Evolutionary conservation across 1,140 invertebrate genomes (phyloP).

Genomic region (Heliconius hermathena): DNA sequence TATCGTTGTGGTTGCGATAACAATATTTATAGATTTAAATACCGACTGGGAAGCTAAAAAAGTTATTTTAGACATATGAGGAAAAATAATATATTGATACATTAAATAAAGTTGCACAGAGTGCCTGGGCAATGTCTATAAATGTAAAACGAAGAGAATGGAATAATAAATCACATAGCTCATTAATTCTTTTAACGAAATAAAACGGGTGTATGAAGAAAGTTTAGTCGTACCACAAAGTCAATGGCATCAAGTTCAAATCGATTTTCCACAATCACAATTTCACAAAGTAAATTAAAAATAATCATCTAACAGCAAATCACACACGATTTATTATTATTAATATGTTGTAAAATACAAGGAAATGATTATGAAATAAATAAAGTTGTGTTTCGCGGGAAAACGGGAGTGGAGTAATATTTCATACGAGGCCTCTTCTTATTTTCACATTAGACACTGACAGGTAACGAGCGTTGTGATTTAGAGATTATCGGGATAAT

Average conservation of each 20-base stretch:
- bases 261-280: background rate
- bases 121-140: too few species aligned
- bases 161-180: too few species aligned
- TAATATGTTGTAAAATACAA: background rate
- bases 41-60: too few species aligned
- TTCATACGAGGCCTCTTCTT: slow-evolving; percentile 25
- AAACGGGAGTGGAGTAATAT: slow-evolving; percentile 18
- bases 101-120: too few species aligned
- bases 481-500: slow-evolving; percentile 13
- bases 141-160: too few species aligned
- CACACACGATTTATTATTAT: background rate
- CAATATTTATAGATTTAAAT: too few species aligned
- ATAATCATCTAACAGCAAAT: background rate
- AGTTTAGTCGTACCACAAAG: background rate
- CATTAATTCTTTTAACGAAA: background rate
- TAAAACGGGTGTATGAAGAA: background rate
- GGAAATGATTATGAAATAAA: background rate
- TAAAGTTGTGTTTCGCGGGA: slow-evolving; percentile 16
- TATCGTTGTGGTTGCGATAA: too few species aligned
- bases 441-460: slow-evolving; percentile 32
- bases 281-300: background rate
- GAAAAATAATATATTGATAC: too few species aligned
- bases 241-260: slow-evolving; percentile 4
- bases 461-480: slow-evolving; percentile 16
- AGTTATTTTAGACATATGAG: too few species aligned